These are phyloP conservation scores for Ceyx melanurus DNA, from an alignment of 2,113 vertebrate genomes.

Conservation along the genomic window DNA sequence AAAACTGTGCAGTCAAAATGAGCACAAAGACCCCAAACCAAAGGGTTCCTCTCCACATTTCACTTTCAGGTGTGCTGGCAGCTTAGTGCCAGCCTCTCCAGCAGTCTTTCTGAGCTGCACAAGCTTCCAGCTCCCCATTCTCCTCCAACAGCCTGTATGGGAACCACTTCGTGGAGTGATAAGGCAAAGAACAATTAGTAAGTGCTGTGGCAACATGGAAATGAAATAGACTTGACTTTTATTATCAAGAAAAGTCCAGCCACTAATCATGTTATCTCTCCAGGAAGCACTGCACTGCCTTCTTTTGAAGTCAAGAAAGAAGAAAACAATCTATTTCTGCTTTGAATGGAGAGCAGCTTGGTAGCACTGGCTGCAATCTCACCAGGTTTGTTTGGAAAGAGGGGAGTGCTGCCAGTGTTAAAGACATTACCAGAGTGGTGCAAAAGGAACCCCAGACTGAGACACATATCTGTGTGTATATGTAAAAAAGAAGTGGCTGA, in stretches of 20 bases:
- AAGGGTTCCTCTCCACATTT: neutral
- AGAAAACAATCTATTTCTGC: neutral
- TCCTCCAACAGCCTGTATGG: neutral
- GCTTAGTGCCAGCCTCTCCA: neutral
- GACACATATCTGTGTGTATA: neutral
- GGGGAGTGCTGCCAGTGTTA: neutral
- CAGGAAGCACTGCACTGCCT: neutral
- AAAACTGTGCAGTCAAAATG: neutral
- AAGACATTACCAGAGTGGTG: neutral
- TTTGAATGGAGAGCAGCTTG: neutral
- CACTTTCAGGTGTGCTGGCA: neutral
- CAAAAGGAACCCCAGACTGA: neutral
- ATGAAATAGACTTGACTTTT: neutral
- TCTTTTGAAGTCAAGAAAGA: neutral
- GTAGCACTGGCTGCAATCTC: neutral
- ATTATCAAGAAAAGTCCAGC: neutral
- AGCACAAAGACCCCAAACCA: neutral
- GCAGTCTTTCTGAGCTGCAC: neutral
- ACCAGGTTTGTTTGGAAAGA: neutral
- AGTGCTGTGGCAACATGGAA: neutral
- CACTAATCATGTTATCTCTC: neutral
- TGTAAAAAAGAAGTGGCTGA: neutral
- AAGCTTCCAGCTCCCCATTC: neutral
- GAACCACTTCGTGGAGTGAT: neutral
- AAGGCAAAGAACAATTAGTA: neutral